These are phyloP conservation scores for Steinernema scapterisci DNA, from an alignment of 2,888 invertebrate genomes.

Conservation along the genomic window DNA sequence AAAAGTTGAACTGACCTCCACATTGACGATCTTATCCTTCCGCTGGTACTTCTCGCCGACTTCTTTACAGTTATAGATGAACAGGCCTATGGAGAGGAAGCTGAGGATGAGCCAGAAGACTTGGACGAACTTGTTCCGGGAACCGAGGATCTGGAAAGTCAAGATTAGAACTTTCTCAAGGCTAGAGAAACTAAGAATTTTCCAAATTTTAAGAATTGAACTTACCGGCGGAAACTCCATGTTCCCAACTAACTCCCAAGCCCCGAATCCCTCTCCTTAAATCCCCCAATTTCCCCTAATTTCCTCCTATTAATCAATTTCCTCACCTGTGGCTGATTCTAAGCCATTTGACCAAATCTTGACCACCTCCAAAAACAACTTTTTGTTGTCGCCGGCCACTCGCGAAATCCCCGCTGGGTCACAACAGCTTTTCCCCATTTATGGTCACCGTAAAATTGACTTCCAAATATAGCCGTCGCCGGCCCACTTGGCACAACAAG, in stretches of 20 bases:
- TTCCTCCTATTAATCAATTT: too few species aligned
- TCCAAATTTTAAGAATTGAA: not conserved
- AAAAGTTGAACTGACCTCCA: conserved; percentile 51
- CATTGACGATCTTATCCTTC: conserved; percentile 64
- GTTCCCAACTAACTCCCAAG: too few species aligned
- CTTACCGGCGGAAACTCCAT: too few species aligned
- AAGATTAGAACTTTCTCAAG: not conserved
- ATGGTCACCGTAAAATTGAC: not conserved
- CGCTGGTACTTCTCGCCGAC: conserved; percentile 57
- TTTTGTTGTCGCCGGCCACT: not conserved
- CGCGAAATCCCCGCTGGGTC: not conserved
- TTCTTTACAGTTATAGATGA: conserved; percentile 44
- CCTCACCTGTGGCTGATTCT: too few species aligned
- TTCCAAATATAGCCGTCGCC: too few species aligned
- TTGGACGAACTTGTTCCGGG: conserved; percentile 26
- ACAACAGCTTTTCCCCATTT: not conserved
- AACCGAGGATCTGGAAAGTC: conserved; percentile 34
- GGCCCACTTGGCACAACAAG: not conserved
- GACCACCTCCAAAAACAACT: not conserved
- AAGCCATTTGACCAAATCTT: too few species aligned
- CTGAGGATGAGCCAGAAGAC: conserved; percentile 37
- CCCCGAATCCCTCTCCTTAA: not conserved
- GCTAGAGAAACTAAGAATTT: conserved; percentile 43
- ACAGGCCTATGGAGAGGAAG: conserved; percentile 36
- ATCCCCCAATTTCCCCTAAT: conserved; percentile 2